Evolutionary conservation across 2,113 vertebrate species (phyloP), one percentile per base, ranked within the genome.

Genomic region (Boulengeromyrus knoepffleri): DNA sequence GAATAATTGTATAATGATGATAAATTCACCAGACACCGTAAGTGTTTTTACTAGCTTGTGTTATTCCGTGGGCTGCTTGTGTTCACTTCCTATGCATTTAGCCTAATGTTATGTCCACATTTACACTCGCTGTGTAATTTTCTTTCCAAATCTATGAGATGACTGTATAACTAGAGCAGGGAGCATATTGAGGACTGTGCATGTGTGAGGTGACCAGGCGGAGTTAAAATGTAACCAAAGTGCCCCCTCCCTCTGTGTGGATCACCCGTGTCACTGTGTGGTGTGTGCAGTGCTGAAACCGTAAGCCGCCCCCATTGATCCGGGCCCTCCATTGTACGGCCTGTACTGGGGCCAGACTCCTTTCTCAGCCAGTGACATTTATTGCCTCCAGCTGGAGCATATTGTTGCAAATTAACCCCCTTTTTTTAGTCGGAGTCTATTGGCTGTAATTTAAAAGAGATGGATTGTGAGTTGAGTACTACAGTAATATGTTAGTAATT

Each of bases 401-500:
- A 31, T 86, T 86, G 21, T 86, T 86, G 12, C 10, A 49, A 49
- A 86, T 86, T n/a, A 86, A 86, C 47, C 45, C 24, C 19, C 83
- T 21, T 45, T 9, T 45, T 45, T 45, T 46, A 46, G 19, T 46
- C 46, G 1, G 21, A 27, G 45, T 86, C 84, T 49, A 31, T 50
- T 86, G 46, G 45, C 84, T 86, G 84, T 49, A 86, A n/a, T 85
- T 45, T 85, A 45, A 36, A 17, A 85, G 83, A 85, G 83, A 45
- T 50, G 84, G 21, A 86, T 86, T 50, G 84, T 50, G 84, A 86
- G 45, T 49, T 47, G 84, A 86, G 84, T 31, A 49, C 45, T 46
- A 46, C 21, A 49, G 83, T 49, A 85, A 85, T 86, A 13, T n/a
- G 47, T 27, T 46, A 50, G 84, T 27, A 47, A 47, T 45, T 47